A percentile compares a stretch with the other conserved stretches of the same genome.
Evolutionary conservation across 2,113 vertebrate species (phyloP).

Genomic region (Nettapus auritus): DNA sequence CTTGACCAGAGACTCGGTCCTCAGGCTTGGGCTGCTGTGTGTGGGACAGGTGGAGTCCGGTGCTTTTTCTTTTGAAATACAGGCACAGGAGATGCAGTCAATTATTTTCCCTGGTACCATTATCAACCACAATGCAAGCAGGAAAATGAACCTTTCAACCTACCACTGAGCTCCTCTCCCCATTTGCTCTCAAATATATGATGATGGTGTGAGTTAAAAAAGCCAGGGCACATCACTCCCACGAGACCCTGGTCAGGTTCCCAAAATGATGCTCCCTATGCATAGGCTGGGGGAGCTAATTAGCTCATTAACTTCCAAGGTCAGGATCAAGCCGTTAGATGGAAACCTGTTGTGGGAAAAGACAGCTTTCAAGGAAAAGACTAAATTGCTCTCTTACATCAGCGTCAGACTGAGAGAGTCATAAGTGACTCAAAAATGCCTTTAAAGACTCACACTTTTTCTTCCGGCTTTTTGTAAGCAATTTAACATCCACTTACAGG

Average conservation of each 20-base stretch:
- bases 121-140: not conserved
- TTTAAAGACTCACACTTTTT: not conserved
- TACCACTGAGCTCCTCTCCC: not conserved
- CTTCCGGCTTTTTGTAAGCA: not conserved
- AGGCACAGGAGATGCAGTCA: not conserved
- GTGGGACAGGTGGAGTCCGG: not conserved
- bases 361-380: not conserved
- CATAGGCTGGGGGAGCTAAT: not conserved
- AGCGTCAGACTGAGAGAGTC: not conserved
- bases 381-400: constrained; percentile 12
- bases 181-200: not conserved
- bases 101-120: not conserved
- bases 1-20: not conserved
- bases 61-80: not conserved
- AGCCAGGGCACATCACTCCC: not conserved
- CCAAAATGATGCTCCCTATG: not conserved
- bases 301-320: not conserved
- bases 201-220: not conserved
- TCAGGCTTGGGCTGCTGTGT: not conserved
- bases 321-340: not conserved
- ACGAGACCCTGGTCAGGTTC: not conserved
- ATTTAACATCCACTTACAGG: constrained; percentile 23
- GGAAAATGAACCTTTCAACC: not conserved
- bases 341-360: not conserved
- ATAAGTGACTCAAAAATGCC: not conserved